Evolutionary conservation across 2,113 vertebrate species (phyloP).

Genomic region (Parotia lawesii): DNA sequence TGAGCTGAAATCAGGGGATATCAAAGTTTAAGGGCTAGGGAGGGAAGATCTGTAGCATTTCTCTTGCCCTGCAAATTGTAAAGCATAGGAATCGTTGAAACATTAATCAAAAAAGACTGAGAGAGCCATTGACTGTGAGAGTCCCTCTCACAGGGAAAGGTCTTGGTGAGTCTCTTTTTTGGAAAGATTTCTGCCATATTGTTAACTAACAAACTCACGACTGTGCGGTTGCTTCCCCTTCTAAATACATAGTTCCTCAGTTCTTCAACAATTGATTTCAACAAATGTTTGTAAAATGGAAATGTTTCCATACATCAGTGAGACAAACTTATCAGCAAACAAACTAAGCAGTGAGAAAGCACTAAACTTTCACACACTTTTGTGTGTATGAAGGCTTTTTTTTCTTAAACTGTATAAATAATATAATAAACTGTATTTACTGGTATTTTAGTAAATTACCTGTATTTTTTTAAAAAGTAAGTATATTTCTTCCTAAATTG

Average conservation of each 20-base stretch:
- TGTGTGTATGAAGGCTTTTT: background rate
- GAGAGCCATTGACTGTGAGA: background rate
- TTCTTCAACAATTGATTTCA: background rate
- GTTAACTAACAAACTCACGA: background rate
- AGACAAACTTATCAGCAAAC: constrained; percentile 6
- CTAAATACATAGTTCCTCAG: background rate
- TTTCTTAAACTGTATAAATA: background rate
- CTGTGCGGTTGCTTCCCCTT: background rate
- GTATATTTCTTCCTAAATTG: background rate
- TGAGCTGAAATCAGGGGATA: background rate
- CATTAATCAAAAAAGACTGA: background rate
- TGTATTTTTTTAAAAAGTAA: background rate
- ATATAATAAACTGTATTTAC: background rate
- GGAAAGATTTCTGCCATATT: background rate
- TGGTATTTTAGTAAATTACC: background rate
- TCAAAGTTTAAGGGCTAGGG: background rate
- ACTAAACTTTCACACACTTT: background rate
- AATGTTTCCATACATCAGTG: background rate
- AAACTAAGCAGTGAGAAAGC: background rate
- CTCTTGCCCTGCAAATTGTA: background rate
- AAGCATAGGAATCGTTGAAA: background rate
- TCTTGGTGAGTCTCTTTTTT: background rate
- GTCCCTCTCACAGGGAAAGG: background rate
- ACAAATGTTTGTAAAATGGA: constrained; percentile 1
- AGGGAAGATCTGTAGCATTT: background rate